Conservation (phyloP, 2,888 invertebrate genomes). For the Coleophora flavipennella region DNA sequence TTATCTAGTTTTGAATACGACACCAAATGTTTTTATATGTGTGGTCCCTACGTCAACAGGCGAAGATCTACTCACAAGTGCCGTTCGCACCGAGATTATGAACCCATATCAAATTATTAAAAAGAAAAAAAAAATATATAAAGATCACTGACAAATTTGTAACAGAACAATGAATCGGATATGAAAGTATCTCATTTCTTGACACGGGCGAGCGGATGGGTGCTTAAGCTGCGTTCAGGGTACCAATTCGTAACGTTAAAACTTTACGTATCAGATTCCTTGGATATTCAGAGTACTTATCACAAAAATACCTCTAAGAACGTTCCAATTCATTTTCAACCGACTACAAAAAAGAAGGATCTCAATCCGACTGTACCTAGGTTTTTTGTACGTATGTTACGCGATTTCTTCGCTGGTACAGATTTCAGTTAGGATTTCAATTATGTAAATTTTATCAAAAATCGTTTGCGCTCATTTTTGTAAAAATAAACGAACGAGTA, state of each 20-base stretch:
- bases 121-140: constrained; percentile 67
- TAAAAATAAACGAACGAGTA: too few species aligned
- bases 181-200: constrained; percentile 70
- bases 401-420: too few species aligned
- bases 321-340: too few species aligned
- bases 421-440: too few species aligned
- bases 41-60: constrained; percentile 54
- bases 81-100: constrained; percentile 58
- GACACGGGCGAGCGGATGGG: constrained; percentile 65
- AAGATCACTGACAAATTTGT: constrained; percentile 74
- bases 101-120: constrained; percentile 61
- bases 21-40: constrained; percentile 52
- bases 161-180: constrained; percentile 72
- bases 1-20: constrained; percentile 28
- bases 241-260: constrained; percentile 8
- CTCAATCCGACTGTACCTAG: too few species aligned
- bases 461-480: too few species aligned
- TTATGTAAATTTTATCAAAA: too few species aligned
- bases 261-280: too few species aligned
- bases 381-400: too few species aligned
- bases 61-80: constrained; percentile 57
- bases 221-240: constrained; percentile 32
- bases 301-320: too few species aligned
- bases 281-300: too few species aligned
- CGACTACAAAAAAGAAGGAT: too few species aligned